Evolutionary conservation across 2,797 vertebrate genomes (phyloP), one percentile per base, ranked within the genome.

Genomic region (Tiaroga cobitis): DNA sequence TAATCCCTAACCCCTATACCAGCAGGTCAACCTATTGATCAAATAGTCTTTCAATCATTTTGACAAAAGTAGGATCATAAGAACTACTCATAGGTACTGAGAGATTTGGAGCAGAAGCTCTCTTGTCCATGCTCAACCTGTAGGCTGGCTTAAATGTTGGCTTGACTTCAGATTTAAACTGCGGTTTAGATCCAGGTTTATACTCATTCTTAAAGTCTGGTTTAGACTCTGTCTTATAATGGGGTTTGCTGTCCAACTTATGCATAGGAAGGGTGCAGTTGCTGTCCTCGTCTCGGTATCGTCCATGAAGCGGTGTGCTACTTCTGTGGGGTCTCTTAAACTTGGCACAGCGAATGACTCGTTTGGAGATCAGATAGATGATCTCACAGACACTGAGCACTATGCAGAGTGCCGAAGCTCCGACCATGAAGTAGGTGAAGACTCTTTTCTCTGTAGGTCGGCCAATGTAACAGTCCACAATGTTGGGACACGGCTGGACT

Each of bases 401-500:
- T 0, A 99, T 97, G 93, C 98, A 99, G 89, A 99, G 89, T 34
- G 96, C 96, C 0, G 98, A 99, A 1, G 98, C 98, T 0, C 97
- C 97, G 0, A 99, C 98, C 98, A 99, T 99, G 92, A 99, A 99
- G 91, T 99, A 99, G 69, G 97, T 99, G 94, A 99, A 99, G 89
- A 99, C 92, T 83, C 96, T 99, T 90, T 99, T 99, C 93, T 99
- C 98, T 0, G 98, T 99, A 32, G 98, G 98, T 87, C 98, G 96
- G 34, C 97, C 97, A 0, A 99, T 96, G 93, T 98, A 99, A 93
- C 98, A 99, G 93, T 99, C 98, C 86, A 99, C 97, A 0, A 79
- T 78, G 79, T 99, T 99, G 91, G 98, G 98, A 89, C 98, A 99
- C 4, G 98, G 98, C 0, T 7, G 26, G 88, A 96, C 84, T 0